Evolutionary conservation across 2,113 vertebrate species (phyloP).

Genomic region (Gracilinanus agilis): DNA sequence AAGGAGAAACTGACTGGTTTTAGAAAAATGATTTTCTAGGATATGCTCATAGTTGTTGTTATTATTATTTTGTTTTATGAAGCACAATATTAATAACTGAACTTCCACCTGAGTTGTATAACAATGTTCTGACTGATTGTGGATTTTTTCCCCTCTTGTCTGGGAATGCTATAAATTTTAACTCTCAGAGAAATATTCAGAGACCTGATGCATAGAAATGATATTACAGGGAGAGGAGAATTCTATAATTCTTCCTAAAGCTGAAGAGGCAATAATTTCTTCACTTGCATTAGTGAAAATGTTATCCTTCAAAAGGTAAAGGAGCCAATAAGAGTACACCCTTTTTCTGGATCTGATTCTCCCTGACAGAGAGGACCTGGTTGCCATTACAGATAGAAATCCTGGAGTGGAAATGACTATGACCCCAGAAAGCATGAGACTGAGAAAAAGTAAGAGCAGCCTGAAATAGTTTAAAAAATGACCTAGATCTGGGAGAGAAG

Average conservation of each 20-base stretch:
- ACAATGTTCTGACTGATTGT: background rate
- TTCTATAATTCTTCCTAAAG: background rate
- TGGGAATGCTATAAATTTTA: background rate
- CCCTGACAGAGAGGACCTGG: too few relatives aligned
- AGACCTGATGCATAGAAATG: too few relatives aligned
- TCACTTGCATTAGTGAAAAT: background rate
- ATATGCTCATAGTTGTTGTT: background rate
- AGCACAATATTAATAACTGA: background rate
- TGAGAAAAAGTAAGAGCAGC: too few relatives aligned
- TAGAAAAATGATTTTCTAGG: background rate
- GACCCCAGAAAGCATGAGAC: too few relatives aligned
- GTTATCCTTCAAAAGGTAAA: background rate
- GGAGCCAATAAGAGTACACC: background rate
- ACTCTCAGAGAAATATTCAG: background rate
- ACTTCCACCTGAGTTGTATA: background rate
- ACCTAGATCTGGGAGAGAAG: background rate
- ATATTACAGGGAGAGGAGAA: background rate
- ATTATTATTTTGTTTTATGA: background rate
- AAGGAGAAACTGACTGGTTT: background rate
- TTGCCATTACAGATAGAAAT: too few relatives aligned
- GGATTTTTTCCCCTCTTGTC: background rate
- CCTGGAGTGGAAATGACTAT: too few relatives aligned
- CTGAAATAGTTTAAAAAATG: background rate
- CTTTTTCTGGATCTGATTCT: too few relatives aligned
- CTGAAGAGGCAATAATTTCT: background rate